Base-by-base conservation (phyloP, 1,140 invertebrate genomes). In the Lepidurus couesii region DNA sequence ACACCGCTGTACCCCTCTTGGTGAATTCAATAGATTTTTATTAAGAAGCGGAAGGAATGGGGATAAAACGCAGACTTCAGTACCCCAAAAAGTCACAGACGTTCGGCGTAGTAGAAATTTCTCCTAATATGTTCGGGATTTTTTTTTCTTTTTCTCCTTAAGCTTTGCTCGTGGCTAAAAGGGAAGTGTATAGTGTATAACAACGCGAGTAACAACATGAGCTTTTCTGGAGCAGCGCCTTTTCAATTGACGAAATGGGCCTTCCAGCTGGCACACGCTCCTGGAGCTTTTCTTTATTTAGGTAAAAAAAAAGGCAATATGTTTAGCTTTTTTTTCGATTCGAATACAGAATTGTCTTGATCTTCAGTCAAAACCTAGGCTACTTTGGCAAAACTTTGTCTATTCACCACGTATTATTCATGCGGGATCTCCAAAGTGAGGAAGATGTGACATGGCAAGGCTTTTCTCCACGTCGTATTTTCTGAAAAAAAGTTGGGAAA, bases 211-310 rank as follows among this genome's bases (percentile, higher is more conserved):
- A 65, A 65, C 16, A 65, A 21, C 53, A 65, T 34, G 21, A 65
- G 53, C 53, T 65, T 65, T 65, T 65, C 53, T 65, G 53, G 53
- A 65, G 53, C 21, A 65, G 53, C 53, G 53, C 53, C 53, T 65
- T 65, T 65, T 65, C 53, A 65, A 65, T 65, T 65, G 53, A 65
- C 21, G 53, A 65, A 65, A 65, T 65, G 53, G 53, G 53, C 13
- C 53, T 65, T 65, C 53, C 53, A 65, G 21, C 53, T 65, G 21
- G 53, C 53, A 65, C 16, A n/a, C n/a, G 16, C 53, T 65, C 7
- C 21, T n/a, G 53, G 53, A 65, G 21, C 21, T 65, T 7, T 11
- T 65, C 21, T n/a, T 65, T 65, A 7, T 65, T 65, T 65, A 16
- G n/a, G 7, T 65, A 4, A n/a, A 21, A 4, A n/a, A 21, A 65